Percentiles rank a stretch among this genome's conserved stretches.
Evolutionary conservation across 1,140 invertebrate species (phyloP).

Genomic region (Papilio dardanus): DNA sequence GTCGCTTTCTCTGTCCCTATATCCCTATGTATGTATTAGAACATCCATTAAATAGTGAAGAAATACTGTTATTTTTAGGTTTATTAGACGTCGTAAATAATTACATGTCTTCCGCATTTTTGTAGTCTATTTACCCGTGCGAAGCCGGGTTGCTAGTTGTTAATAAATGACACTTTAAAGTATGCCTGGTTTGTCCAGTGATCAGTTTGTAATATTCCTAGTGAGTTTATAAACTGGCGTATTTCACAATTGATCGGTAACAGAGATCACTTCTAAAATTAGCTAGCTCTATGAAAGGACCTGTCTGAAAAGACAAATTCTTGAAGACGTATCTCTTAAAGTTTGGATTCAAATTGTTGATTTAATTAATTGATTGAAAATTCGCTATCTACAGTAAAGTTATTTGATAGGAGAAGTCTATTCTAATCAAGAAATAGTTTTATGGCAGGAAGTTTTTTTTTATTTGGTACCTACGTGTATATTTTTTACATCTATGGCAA

Average conservation of each 20-base stretch:
- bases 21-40: too few relatives aligned
- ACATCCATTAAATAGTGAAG: too few relatives aligned
- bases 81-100: too few relatives aligned
- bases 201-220: neutral
- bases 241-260: neutral
- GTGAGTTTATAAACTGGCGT: neutral
- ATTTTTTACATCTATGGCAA: neutral
- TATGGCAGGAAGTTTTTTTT: too few relatives aligned
- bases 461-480: too few relatives aligned
- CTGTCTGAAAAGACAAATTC: constrained; percentile 24
- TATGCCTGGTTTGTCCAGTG: neutral
- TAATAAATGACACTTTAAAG: neutral
- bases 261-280: constrained; percentile 10
- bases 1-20: too few relatives aligned
- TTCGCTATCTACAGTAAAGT: neutral
- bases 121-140: too few relatives aligned
- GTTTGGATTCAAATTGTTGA: constrained; percentile 14
- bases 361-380: neutral
- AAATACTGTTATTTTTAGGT: too few relatives aligned
- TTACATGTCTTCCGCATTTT: too few relatives aligned
- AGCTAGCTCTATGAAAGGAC: constrained; percentile 10
- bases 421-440: neutral
- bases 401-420: neutral
- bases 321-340: neutral
- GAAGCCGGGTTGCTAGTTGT: too few relatives aligned